Percentiles rank a stretch among this genome's conserved stretches.
phyloP scores from a whole-genome alignment of 2,888 invertebrate species.

The Xestia rhomboidea region DNA sequence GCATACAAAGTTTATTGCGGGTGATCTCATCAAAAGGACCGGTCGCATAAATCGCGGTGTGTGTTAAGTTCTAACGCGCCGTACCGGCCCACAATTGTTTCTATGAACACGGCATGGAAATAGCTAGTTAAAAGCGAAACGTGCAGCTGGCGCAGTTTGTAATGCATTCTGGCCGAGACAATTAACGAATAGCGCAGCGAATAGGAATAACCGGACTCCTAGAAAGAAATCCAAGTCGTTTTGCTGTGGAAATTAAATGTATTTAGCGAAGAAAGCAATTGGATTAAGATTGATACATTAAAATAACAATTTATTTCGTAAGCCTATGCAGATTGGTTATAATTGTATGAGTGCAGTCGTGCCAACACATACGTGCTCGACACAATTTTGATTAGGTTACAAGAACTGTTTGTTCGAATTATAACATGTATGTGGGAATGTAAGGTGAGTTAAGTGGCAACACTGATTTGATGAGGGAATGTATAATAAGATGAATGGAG shows the following conservation, averaged over 20 bases:
- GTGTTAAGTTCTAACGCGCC: conserved; percentile 90
- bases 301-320: conserved; percentile 16
- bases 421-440: conserved; percentile 43
- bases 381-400: conserved; percentile 65
- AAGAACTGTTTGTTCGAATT: conserved; percentile 59
- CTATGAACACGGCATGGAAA: conserved; percentile 91
- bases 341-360: conserved; percentile 66
- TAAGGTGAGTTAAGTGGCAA: too few relatives aligned
- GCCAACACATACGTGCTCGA: conserved; percentile 73
- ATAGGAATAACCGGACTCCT: conserved; percentile 62
- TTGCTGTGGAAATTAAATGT: conserved; percentile 37
- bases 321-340: background rate
- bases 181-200: conserved; percentile 69
- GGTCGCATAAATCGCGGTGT: conserved; percentile 89
- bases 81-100: conserved; percentile 90
- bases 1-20: conserved; percentile 88
- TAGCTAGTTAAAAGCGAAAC: conserved; percentile 82
- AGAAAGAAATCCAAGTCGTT: conserved; percentile 56
- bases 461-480: too few relatives aligned
- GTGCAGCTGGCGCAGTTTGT: conserved; percentile 70
- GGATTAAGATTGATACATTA: conserved; percentile 26
- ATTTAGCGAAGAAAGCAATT: conserved; percentile 45
- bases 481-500: too few relatives aligned
- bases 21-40: conserved; percentile 90
- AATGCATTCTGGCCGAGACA: conserved; percentile 71